Evolutionary conservation across 2,797 vertebrate genomes (phyloP).

Genomic region (Lepilemur ruficaudatus): DNA sequence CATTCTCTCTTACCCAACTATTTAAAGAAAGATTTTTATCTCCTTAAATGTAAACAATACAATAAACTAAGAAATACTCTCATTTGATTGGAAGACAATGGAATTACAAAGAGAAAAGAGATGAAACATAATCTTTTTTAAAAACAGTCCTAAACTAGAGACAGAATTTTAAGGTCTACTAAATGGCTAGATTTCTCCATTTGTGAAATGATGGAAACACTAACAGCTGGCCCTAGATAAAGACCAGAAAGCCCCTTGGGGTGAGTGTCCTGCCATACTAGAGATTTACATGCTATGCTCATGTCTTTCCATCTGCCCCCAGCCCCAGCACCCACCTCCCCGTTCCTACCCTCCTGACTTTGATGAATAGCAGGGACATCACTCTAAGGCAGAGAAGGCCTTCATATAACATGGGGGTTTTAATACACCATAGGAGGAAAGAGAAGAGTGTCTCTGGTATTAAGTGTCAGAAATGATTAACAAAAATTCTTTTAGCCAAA

Average conservation of each 20-base stretch:
- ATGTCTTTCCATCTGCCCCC: background rate
- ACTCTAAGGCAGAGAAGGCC: background rate
- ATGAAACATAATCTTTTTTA: background rate
- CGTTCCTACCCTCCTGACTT: background rate
- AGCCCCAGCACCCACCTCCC: background rate
- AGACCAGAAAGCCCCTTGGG: background rate
- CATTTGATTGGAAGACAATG: background rate
- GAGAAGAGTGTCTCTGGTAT: background rate
- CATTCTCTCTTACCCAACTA: background rate
- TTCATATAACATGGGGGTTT: background rate
- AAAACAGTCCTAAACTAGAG: background rate
- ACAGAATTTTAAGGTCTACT: background rate
- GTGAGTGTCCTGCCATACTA: background rate
- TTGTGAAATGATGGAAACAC: background rate
- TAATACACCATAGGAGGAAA: background rate
- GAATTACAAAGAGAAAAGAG: slow-evolving; percentile 8
- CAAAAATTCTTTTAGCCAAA: background rate
- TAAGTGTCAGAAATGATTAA: background rate
- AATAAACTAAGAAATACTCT: slow-evolving; percentile 15
- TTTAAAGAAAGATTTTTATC: background rate
- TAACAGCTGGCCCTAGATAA: background rate
- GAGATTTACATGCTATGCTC: background rate
- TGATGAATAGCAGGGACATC: background rate
- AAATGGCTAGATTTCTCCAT: background rate
- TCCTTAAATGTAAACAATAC: background rate